phyloP scores from a whole-genome alignment of 2,113 vertebrate species.

The Orientallactaga bullata region DNA sequence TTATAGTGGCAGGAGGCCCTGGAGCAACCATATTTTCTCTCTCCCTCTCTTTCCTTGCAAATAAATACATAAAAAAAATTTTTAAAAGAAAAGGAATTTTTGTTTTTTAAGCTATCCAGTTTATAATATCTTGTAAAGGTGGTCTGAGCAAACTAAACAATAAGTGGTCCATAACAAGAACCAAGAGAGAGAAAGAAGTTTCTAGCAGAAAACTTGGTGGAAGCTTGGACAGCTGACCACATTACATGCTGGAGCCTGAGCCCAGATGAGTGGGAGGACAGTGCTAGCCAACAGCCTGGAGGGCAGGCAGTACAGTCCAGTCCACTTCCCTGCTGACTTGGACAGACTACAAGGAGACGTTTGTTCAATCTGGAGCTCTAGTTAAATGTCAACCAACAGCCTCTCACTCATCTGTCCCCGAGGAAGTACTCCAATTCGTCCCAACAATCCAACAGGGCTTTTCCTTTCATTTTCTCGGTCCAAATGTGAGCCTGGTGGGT shows the following conservation, averaged over 20 bases:
- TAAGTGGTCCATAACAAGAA: background rate
- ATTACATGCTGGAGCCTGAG: background rate
- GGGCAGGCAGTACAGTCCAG: background rate
- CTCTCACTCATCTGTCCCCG: constrained; percentile 89
- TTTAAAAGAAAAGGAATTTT: background rate
- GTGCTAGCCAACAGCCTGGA: background rate
- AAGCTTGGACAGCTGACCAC: background rate
- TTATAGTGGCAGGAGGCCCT: too few species aligned
- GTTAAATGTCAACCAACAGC: background rate
- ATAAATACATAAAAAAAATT: too few species aligned
- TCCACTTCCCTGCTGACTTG: background rate
- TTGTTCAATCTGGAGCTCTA: constrained; percentile 28
- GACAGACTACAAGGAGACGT: background rate
- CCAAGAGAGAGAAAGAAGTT: background rate
- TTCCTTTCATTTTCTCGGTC: constrained; percentile 78
- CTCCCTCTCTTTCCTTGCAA: too few species aligned
- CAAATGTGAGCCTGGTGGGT: background rate
- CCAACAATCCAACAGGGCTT: constrained; percentile 90
- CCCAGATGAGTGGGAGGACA: background rate
- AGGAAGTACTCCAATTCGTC: constrained; percentile 88
- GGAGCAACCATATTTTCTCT: too few species aligned
- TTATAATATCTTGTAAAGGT: background rate
- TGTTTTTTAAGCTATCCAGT: background rate
- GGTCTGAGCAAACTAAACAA: background rate
- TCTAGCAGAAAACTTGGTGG: background rate